Base-by-base conservation (phyloP, 1,140 invertebrate genomes). In the Drosophila pandora region DNA sequence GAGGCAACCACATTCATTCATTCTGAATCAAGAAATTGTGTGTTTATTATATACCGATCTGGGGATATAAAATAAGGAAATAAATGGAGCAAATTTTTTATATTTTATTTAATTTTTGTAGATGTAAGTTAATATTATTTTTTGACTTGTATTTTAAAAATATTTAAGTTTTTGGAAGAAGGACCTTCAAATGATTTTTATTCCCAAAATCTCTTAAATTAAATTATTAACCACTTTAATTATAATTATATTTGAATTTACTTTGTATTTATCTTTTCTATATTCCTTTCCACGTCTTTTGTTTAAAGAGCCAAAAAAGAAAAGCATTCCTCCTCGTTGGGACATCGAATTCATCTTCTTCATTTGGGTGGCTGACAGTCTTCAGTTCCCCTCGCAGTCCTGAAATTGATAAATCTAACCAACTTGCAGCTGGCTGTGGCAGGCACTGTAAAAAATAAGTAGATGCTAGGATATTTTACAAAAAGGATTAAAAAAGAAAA, bases 281-380 rank as follows among this genome's bases (percentile, higher is more conserved):
- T 34, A 32, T 60, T 60, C 34, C 30, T n/a, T 34, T 23, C 9
- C 13, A 23, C 5, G 21, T 52, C 39, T 17, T 53, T 23, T 57
- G 69, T 56, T 43, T 50, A 64, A 25, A 45, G 59, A 32, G 41
- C 41, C 21, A 22, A 47, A 21, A 45, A 21, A 21, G 21, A 17
- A 54, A 58, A 43, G 9, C 1, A 58, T 64, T 58, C 61, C 53
- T 75, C 47, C 30, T 45, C 61, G 47, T 57, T 39, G 25, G 28
- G 41, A 59, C 58, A 56, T 59, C 52, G 64, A 74, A 87, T 81
- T 85, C 74, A 77, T 85, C 74, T 85, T 87, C 45, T 52, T 81
- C 77, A 74, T 47, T 45, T 23, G 37, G 49, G 47, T 37, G 37
- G 47, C 43, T 55, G 34, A 37, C 34, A 30, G 30, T 17, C 32